Percentiles rank a stretch among this genome's conserved stretches.
Evolutionary conservation across 2,797 vertebrate genomes (phyloP).

Genomic region (Pteropus rufus): DNA sequence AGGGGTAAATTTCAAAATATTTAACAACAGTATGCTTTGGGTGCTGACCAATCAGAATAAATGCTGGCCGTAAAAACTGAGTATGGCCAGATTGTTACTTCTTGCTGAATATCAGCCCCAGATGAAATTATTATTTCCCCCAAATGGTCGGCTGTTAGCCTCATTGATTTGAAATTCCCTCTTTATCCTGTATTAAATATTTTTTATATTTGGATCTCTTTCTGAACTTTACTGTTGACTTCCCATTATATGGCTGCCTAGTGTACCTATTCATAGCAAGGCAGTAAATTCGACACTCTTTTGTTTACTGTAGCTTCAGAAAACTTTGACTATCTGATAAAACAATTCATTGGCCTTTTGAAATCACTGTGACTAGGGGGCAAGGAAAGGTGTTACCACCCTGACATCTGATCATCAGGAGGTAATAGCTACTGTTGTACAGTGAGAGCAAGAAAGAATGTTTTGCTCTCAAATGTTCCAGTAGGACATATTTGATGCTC

Average conservation of each 20-base stretch:
- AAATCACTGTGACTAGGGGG: background rate
- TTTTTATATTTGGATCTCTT: background rate
- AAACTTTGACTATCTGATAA: background rate
- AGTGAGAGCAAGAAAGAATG: background rate
- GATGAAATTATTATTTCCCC: background rate
- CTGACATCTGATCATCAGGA: background rate
- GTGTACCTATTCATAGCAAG: background rate
- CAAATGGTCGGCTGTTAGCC: background rate
- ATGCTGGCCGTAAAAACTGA: background rate
- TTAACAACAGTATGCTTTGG: background rate
- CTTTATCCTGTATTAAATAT: background rate
- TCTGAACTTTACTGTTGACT: background rate
- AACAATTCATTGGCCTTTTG: background rate
- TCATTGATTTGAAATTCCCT: background rate
- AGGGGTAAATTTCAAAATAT: background rate
- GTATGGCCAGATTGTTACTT: background rate
- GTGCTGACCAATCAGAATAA: background rate
- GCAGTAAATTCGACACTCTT: background rate
- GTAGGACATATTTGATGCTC: background rate
- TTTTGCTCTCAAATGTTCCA: background rate
- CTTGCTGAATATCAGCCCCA: background rate
- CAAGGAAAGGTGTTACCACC: background rate
- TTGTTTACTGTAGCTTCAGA: background rate
- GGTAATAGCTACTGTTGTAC: background rate
- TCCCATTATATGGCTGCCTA: background rate